Evolutionary conservation across 2,888 invertebrate genomes (phyloP), one percentile per base, ranked within the genome.

Genomic region (Catocala fraxini): DNA sequence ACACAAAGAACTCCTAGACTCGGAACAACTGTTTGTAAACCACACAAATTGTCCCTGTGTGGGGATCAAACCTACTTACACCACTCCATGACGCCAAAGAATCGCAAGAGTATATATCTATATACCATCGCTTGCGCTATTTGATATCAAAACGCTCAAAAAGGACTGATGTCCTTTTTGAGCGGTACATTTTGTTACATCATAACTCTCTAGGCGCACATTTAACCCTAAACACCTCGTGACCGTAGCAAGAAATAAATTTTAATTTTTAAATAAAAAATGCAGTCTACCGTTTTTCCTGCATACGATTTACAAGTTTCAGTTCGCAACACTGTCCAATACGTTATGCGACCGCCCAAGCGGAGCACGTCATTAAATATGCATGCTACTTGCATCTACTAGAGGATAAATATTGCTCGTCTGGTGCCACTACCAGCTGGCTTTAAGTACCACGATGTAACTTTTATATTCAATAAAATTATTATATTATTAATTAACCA

Each of bases 291-390:
- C 13, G 13, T 48, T 60, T 63, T 59, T 55, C 34, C 10, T 11
- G 13, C 48, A 56, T 48, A 13, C 41, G 34, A 61, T 68, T 63
- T 63, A 59, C 60, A 63, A 61, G 43, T 63, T 59, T 52, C 6
- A 54, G 33, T 45, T 61, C 7, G 41, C 51, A 63, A 63, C 61
- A 66, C 41, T 67, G 56, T 65, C 54, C 64, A 51, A 67, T 62
- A 64, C 25, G 63, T 55, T 66, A 56, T 53, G 47, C 46, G 59
- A 34, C 48, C 48, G 35, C 45, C 35, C 60, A 59, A 54, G 54
- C 63, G 63, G 47, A 59, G 46, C 34, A 55, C 71, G 67, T 75
- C 80, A 75, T 81, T 81, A 78, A 81, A 81, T 77, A 73, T 81
- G 71, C 77, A 78, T 73, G 77, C 73, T 70, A 68, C 75, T 77